phyloP scores from a whole-genome alignment of 2,113 vertebrate species.

The Corvus moneduloides region DNA sequence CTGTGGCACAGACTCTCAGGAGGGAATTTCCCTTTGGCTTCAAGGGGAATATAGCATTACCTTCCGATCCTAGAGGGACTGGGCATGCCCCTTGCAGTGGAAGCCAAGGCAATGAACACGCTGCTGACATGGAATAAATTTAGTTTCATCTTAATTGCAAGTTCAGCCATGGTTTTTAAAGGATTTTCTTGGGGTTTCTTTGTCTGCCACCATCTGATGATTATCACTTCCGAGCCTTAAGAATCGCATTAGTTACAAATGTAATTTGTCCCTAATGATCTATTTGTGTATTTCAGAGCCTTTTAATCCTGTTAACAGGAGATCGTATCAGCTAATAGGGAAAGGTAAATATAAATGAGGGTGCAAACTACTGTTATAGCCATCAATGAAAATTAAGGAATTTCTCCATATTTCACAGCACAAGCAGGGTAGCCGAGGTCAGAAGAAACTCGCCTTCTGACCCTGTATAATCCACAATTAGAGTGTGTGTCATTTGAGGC shows the following conservation, averaged over 20 bases:
- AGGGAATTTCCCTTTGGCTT: background rate
- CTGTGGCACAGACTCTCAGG: background rate
- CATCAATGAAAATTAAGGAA: background rate
- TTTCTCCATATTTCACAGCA: background rate
- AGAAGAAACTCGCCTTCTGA: background rate
- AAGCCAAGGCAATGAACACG: background rate
- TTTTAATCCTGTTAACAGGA: conserved; percentile 10
- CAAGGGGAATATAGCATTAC: background rate
- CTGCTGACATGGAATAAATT: background rate
- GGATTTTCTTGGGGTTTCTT: background rate
- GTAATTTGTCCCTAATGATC: conserved; percentile 1
- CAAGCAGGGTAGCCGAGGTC: accelerated
- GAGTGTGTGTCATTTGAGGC: background rate
- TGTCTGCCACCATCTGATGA: background rate
- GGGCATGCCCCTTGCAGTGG: background rate
- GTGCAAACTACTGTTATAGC: background rate
- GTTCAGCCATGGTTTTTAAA: background rate
- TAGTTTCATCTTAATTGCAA: background rate
- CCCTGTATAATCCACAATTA: background rate
- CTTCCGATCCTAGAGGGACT: background rate
- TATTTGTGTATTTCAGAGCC: background rate
- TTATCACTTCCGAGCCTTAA: background rate
- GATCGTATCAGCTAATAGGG: background rate
- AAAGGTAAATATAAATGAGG: background rate
- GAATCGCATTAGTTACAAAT: background rate